Base-by-base conservation (phyloP, 2,888 invertebrate species). In the Polyommatus icarus region DNA sequence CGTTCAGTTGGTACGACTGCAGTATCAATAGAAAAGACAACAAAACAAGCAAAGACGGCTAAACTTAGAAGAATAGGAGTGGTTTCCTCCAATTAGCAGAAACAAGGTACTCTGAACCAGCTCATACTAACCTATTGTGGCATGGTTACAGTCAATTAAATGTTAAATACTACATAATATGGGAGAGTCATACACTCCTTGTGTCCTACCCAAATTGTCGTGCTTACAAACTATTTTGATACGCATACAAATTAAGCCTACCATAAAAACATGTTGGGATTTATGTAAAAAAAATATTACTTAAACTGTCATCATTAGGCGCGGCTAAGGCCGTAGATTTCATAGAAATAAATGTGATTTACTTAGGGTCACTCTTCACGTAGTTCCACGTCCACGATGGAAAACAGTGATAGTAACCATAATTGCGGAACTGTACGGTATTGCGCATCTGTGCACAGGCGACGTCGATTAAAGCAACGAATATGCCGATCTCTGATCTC, bases 121-220 rank as follows among this genome's bases (percentile, higher is more conserved):
- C 50, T 50, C 50, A 50, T 50, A 15, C 0, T 50, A 50, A 12
- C 4, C 54, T 54, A 5, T 15, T 18, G 18, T 54, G 18, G 54
- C 54, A 54, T 54, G 54, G 18, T 1, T 54, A 54, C 15, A 18
- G 54, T 18, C 54, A 54, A 54, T 54, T 54, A 46, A 46, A 46
- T 46, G 46, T 46, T 46, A 46, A 46, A 40, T 10, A 40, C 40
- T 40, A 40, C 1, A 40, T 61, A 61, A 24, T 67, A 29, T 67
- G 32, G 67, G 67, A 29, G 67, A 67, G 67, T 67, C 29, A 29
- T 67, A 67, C 67, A 67, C 67, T 67, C 67, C 67, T 29, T 15
- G 18, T 67, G 29, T 29, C 29, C 67, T 32, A 67, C 67, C 67
- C 15, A 67, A 54, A 67, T 67, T 32, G 29, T 29, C 67, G 67